Conservation (phyloP, 2,113 vertebrate genomes). For the Archocentrus centrarchus region DNA sequence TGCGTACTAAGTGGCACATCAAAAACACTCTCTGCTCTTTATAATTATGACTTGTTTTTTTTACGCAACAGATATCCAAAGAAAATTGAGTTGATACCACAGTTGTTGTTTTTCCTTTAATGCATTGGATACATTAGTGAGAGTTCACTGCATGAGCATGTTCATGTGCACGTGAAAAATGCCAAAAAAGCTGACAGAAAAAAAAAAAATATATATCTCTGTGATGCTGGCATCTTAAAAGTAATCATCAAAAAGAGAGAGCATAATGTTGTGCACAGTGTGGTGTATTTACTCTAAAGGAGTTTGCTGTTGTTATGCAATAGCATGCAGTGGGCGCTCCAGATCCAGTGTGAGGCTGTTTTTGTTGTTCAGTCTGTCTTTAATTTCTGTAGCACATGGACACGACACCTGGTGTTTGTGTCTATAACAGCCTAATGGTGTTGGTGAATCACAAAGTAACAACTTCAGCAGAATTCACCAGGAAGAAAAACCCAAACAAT, state of each 20-base stretch:
- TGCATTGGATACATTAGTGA: constrained; percentile 23
- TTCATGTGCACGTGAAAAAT: constrained; percentile 28
- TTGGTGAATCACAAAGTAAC: neutral
- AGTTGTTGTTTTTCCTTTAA: constrained; percentile 5
- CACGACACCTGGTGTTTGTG: neutral
- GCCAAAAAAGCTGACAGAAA: constrained; percentile 28
- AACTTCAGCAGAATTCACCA: neutral
- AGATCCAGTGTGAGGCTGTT: neutral
- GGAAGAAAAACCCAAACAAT: neutral
- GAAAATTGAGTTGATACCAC: neutral
- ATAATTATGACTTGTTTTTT: constrained; percentile 33
- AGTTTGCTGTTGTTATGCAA: neutral
- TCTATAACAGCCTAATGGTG: neutral
- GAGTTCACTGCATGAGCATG: neutral
- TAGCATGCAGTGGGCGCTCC: neutral
- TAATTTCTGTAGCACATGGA: neutral
- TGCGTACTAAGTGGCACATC: neutral
- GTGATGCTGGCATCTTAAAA: constrained; percentile 27
- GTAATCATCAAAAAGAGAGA: constrained; percentile 16
- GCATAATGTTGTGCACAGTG: neutral
- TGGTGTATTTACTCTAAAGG: neutral
- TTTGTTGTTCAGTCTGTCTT: neutral
- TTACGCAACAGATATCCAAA: neutral
- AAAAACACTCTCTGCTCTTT: neutral
- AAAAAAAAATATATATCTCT: constrained; percentile 36